Percentiles rank a stretch among this genome's conserved stretches.
phyloP scores from a whole-genome alignment of 2,113 vertebrate genomes.

The Colaptes auratus region DNA sequence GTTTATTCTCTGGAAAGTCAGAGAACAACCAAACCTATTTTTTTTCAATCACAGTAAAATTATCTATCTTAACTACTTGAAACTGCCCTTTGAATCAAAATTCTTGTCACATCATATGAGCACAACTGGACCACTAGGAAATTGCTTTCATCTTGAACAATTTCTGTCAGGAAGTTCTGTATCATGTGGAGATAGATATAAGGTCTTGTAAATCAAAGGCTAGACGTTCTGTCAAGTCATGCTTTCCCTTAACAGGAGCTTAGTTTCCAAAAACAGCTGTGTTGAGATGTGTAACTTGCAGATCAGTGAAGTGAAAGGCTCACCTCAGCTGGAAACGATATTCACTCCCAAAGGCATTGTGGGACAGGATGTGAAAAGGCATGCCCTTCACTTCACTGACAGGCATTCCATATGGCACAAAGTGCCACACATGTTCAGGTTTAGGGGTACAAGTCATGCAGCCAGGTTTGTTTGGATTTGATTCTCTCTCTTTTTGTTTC shows the following conservation, averaged over 20 bases:
- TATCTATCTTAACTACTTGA: not conserved
- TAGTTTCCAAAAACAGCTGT: not conserved
- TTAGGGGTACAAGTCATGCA: not conserved
- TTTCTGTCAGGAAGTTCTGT: not conserved
- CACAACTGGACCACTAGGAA: not conserved
- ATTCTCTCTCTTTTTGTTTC: not conserved
- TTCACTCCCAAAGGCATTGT: conserved; percentile 22
- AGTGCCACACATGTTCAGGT: conserved; percentile 36
- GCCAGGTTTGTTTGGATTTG: not conserved
- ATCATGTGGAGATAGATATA: not conserved
- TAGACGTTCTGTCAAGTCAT: not conserved
- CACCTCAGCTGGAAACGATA: conserved; percentile 39
- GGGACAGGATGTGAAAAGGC: conserved; percentile 11
- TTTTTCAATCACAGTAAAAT: not conserved
- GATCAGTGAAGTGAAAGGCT: conserved; percentile 46
- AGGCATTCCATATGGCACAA: conserved; percentile 4
- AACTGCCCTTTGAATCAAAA: not conserved
- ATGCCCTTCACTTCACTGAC: conserved; percentile 30
- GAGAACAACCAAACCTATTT: not conserved
- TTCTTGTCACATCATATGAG: not conserved
- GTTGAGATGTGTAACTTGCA: not conserved
- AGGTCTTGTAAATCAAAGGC: not conserved
- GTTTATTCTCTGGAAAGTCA: not conserved
- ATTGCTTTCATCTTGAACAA: not conserved
- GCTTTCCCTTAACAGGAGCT: not conserved